phyloP scores from a whole-genome alignment of 2,888 invertebrate genomes.

The Invenusta paracnida region DNA sequence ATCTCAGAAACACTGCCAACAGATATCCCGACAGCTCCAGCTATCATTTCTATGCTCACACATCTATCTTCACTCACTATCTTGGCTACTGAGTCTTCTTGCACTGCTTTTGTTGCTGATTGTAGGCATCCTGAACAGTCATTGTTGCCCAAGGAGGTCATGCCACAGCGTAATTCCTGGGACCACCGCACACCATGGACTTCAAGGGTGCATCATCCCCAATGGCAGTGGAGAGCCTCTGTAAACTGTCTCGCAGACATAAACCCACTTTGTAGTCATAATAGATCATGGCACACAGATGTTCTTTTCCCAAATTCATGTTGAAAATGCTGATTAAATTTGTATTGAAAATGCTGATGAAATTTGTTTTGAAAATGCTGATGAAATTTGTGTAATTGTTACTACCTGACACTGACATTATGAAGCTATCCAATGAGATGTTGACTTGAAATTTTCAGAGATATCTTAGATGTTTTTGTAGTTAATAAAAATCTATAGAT shows the following conservation, averaged over 20 bases:
- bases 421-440: too few species aligned
- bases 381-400: too few species aligned
- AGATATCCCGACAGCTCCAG: background rate
- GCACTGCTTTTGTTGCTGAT: background rate
- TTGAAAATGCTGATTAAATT: too few species aligned
- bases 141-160: background rate
- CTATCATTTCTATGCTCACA: background rate
- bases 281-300: background rate
- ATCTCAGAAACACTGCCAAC: background rate
- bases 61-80: background rate
- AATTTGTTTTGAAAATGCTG: too few species aligned
- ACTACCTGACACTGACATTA: too few species aligned
- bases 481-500: too few species aligned
- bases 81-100: background rate
- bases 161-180: background rate
- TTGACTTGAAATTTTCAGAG: too few species aligned
- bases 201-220: background rate
- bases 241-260: background rate
- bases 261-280: background rate
- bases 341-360: too few species aligned
- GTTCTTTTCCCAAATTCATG: constrained; percentile 44
- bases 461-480: too few species aligned
- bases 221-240: too few species aligned
- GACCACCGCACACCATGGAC: background rate
- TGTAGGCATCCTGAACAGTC: background rate